Percentiles rank a stretch among this genome's conserved stretches.
Conservation (phyloP, 2,113 vertebrate species). For the Prinia subflava region DNA sequence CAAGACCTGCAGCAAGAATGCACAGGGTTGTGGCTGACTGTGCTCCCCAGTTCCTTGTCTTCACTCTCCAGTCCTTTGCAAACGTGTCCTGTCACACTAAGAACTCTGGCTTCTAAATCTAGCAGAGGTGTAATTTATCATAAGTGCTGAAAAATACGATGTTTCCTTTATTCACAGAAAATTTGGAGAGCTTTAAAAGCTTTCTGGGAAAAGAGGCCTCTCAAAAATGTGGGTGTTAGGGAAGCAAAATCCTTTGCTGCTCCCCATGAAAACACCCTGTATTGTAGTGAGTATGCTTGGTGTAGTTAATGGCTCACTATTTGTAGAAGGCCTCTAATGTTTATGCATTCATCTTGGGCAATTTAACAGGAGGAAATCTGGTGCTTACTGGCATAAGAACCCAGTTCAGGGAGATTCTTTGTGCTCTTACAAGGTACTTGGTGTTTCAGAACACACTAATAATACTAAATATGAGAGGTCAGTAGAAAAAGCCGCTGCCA, state of each 20-base stretch:
- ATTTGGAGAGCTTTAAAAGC: background rate
- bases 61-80: background rate
- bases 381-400: background rate
- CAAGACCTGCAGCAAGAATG: background rate
- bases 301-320: background rate
- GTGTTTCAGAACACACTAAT: background rate
- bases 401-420: background rate
- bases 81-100: background rate
- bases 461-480: background rate
- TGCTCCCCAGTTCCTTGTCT: background rate
- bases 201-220: background rate
- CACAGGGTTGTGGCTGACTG: background rate
- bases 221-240: background rate
- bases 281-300: background rate
- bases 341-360: background rate
- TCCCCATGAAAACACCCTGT: background rate
- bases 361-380: background rate
- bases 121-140: background rate
- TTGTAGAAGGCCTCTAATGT: background rate
- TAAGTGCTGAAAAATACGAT: background rate
- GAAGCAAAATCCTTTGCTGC: background rate
- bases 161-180: background rate
- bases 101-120: background rate
- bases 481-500: background rate
- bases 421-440: background rate